A percentile compares a stretch with the other conserved stretches of the same genome.
phyloP scores from a whole-genome alignment of 2,113 vertebrate genomes.

The Herpetotheres cachinnans region DNA sequence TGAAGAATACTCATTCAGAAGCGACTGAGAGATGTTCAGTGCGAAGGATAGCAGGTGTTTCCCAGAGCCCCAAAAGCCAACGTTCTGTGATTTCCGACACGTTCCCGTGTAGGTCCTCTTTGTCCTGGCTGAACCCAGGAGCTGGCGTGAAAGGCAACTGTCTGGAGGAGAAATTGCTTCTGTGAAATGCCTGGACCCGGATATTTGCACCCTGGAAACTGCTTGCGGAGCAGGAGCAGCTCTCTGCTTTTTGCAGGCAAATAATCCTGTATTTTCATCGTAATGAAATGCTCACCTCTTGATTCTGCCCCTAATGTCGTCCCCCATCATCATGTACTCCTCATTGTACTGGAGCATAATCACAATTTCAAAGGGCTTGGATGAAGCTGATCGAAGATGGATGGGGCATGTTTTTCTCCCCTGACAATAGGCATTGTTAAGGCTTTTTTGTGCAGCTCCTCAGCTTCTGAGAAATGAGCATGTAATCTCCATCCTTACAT shows the following conservation, averaged over 20 bases:
- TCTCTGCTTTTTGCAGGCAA: not conserved
- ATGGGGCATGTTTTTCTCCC: conserved; percentile 42
- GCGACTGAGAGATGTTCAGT: not conserved
- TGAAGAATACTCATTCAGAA: no score
- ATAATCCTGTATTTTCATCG: not conserved
- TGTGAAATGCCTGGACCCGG: not conserved
- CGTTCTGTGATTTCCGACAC: not conserved
- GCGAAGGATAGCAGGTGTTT: not conserved
- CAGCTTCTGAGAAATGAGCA: conserved; percentile 34
- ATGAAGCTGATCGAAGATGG: conserved; percentile 56
- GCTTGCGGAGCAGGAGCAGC: not conserved
- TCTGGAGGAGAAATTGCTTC: not conserved
- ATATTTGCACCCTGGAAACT: not conserved
- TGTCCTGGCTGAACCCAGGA: not conserved
- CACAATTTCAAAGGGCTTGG: conserved; percentile 35
- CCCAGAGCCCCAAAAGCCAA: not conserved
- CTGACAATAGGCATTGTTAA: conserved; percentile 74
- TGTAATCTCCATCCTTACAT: conserved; percentile 53
- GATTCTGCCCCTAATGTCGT: not conserved
- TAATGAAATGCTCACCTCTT: not conserved
- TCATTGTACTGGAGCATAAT: conserved; percentile 14
- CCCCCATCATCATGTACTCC: not conserved
- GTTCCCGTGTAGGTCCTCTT: not conserved
- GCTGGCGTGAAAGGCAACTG: not conserved
- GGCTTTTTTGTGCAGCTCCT: conserved; percentile 65